Evolutionary conservation across 2,888 invertebrate genomes (phyloP).

Genomic region (Dryocosmus kuriphilus): DNA sequence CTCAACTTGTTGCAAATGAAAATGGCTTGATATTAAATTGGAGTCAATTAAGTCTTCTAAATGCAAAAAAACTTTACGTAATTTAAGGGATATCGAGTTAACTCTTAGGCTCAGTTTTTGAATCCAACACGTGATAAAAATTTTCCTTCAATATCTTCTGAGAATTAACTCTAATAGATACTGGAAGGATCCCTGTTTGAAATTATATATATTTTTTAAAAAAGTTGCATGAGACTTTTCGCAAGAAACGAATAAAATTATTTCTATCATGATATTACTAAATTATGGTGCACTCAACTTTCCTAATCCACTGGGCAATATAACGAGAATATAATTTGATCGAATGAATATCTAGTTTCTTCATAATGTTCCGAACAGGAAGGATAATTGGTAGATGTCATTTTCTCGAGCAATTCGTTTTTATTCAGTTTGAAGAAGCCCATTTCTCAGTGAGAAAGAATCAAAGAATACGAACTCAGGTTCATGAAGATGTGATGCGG

Average conservation of each 20-base stretch:
- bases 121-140: neutral
- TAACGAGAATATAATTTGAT: neutral
- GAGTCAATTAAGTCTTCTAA: too few relatives aligned
- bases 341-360: slow-evolving; percentile 23
- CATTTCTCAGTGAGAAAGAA: slow-evolving; percentile 19
- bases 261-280: slow-evolving; percentile 36
- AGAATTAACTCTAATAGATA: neutral
- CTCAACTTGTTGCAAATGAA: too few relatives aligned
- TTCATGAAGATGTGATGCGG: slow-evolving; percentile 24
- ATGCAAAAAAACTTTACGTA: too few relatives aligned
- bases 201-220: neutral
- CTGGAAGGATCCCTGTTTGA: neutral
- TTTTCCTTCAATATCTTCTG: neutral
- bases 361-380: slow-evolving; percentile 8
- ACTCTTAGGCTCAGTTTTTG: neutral
- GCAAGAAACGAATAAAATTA: slow-evolving; percentile 31
- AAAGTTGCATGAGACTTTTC: slow-evolving; percentile 9
- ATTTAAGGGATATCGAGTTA: too few relatives aligned
- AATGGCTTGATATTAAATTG: too few relatives aligned
- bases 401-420: slow-evolving; percentile 22
- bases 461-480: slow-evolving; percentile 28
- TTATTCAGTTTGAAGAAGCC: neutral
- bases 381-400: slow-evolving; percentile 34
- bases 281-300: slow-evolving; percentile 16
- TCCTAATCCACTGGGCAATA: slow-evolving; percentile 9